Evolutionary conservation across 1,140 invertebrate species (phyloP).

Genomic region (Papilio polyxenes): DNA sequence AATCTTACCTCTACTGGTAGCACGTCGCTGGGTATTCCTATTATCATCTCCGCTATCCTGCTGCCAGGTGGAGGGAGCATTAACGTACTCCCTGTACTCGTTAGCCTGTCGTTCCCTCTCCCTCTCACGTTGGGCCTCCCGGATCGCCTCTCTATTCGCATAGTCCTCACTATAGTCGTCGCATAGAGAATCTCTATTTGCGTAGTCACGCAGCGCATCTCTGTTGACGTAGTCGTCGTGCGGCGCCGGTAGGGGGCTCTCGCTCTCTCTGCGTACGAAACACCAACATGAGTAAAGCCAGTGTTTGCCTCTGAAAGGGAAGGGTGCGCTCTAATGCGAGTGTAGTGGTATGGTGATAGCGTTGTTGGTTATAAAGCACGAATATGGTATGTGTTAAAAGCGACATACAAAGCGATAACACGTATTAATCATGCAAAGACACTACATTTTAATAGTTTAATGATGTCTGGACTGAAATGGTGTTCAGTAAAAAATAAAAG

Average conservation of each 20-base stretch:
- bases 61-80: constrained; percentile 69
- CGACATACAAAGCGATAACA: constrained; percentile 22
- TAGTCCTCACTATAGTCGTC: constrained; percentile 79
- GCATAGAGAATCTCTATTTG: constrained; percentile 75
- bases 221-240: constrained; percentile 79
- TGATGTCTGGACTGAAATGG: not conserved
- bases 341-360: constrained; percentile 51
- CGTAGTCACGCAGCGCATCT: constrained; percentile 74
- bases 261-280: constrained; percentile 78
- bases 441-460: not conserved
- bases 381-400: constrained; percentile 17
- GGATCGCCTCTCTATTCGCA: constrained; percentile 77
- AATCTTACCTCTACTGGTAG: constrained; percentile 62
- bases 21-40: constrained; percentile 76
- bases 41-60: constrained; percentile 72
- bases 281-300: constrained; percentile 76
- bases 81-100: constrained; percentile 77
- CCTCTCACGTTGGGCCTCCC: constrained; percentile 75
- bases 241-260: constrained; percentile 69
- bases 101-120: constrained; percentile 66
- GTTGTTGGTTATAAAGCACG: constrained; percentile 38
- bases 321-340: constrained; percentile 61
- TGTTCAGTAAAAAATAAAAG: not conserved
- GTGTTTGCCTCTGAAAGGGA: constrained; percentile 73
- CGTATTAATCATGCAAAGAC: not conserved